Evolutionary conservation across 2,888 invertebrate genomes (phyloP).

Genomic region (Cabera pusaria): DNA sequence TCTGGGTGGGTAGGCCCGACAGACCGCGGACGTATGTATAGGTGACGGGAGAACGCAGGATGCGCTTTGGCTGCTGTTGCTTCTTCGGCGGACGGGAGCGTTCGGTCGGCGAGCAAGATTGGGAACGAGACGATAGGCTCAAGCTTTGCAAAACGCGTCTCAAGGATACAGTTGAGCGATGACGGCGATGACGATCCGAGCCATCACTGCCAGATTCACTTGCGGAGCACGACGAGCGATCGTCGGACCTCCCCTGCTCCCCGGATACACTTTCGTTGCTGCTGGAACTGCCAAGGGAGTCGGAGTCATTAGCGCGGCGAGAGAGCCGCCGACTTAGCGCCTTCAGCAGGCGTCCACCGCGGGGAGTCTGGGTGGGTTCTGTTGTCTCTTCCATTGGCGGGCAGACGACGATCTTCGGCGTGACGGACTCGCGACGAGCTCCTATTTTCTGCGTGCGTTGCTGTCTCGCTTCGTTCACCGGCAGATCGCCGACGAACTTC

Average conservation of each 20-base stretch:
- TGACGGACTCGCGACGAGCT: slow-evolving; percentile 55
- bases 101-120: slow-evolving; percentile 84
- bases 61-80: slow-evolving; percentile 87
- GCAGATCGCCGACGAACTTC: slow-evolving; percentile 58
- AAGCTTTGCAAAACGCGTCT: slow-evolving; percentile 89
- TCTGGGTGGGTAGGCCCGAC: slow-evolving; percentile 91
- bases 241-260: slow-evolving; percentile 60
- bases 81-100: slow-evolving; percentile 77
- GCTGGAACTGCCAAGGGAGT: slow-evolving; percentile 72
- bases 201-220: slow-evolving; percentile 87
- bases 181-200: slow-evolving; percentile 74
- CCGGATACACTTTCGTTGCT: slow-evolving; percentile 73
- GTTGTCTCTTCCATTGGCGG: slow-evolving; percentile 79
- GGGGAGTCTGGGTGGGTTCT: slow-evolving; percentile 80
- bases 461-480: slow-evolving; percentile 52
- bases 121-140: slow-evolving; percentile 85
- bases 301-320: slow-evolving; percentile 70
- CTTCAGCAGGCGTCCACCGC: slow-evolving; percentile 86
- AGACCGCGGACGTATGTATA: slow-evolving; percentile 92
- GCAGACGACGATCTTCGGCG: slow-evolving; percentile 76
- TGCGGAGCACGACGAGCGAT: slow-evolving; percentile 78
- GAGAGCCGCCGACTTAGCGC: slow-evolving; percentile 86
- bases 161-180: slow-evolving; percentile 85
- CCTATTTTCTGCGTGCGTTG: slow-evolving; percentile 47
- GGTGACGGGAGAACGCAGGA: slow-evolving; percentile 89